Evolutionary conservation across 2,888 invertebrate genomes (phyloP), one percentile per base, ranked within the genome.

Genomic region (Dynastes maya): DNA sequence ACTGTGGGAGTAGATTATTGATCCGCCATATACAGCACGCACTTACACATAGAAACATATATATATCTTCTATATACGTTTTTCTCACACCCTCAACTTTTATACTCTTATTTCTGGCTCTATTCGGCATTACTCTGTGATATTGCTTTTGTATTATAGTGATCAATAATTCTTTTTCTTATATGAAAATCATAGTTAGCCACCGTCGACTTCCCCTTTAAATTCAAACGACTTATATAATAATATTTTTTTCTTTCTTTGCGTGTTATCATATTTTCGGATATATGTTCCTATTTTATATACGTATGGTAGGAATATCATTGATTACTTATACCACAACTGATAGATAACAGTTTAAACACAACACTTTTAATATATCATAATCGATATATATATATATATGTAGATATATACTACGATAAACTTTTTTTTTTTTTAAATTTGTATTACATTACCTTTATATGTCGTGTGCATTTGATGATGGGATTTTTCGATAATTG

Each of bases 1-100:
- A 84, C 86, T 86, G 87, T 88, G 87, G 88, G 88, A 86, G 88
- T 86, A 86, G 82, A 82, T 86, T 89, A 88, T 88, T 89, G 88
- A 88, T 88, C 88, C 86, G 84, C 83, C 82, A 84, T 81, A 81
- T 80, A 82, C 86, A 85, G 85, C 85, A 86, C 82, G 86, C 85
- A 84, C 86, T 63, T 76, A 55, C 64, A 79, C 71, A 77, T 70
- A 72, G 58, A 72, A 58, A 77, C 51, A 29, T 63, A 70, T 70
- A 77, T 67, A 76, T 37, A 37, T 37, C 32, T 37, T 4, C 32
- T 37, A 37, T 68, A 79, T 70, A 45, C 45, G 40, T 70, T 51
- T 53, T 83, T 85, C 84, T 84, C 84, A 81, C 82, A 82, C 82
- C 82, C 82, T 78, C 80, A 61, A 64, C 76, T 83, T 84, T 11